These are phyloP conservation scores for Rhynchomys soricoides DNA, from an alignment of 2,113 vertebrate species.

Conservation along the genomic window DNA sequence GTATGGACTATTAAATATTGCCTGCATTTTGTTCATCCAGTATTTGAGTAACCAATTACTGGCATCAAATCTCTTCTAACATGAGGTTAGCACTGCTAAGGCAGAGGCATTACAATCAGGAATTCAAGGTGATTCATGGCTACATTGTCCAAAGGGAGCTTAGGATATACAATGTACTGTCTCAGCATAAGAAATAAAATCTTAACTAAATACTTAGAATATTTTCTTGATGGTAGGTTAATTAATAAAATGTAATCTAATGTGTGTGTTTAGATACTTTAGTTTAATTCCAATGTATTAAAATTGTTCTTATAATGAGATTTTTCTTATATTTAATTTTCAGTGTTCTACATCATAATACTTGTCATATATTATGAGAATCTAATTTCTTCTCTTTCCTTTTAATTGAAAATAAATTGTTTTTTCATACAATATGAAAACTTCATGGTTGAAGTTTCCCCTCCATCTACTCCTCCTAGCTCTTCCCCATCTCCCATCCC, in stretches of 20 bases:
- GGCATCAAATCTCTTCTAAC: not conserved
- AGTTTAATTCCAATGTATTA: constrained; percentile 28
- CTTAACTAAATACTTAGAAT: not conserved
- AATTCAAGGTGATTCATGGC: not conserved
- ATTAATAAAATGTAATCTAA: not conserved
- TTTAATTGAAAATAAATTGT: not conserved
- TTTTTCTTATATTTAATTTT: not conserved
- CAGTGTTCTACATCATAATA: not conserved
- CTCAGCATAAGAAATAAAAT: not conserved
- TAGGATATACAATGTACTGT: not conserved
- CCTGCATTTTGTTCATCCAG: not conserved
- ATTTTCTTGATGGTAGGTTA: not conserved
- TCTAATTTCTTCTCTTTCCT: not conserved
- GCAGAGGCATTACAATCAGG: not conserved
- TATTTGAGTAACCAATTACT: not conserved
- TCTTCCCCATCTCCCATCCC: not conserved
- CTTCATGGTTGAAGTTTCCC: not conserved
- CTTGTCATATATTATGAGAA: not conserved
- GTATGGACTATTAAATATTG: not conserved
- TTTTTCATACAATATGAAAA: not conserved
- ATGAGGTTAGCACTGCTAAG: too few relatives aligned
- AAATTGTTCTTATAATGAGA: not conserved
- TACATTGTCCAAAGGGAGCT: not conserved
- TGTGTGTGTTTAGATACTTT: not conserved
- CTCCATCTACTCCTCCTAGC: not conserved